Evolutionary conservation across 2,888 invertebrate genomes (phyloP).

Genomic region (Campoletis raptor): DNA sequence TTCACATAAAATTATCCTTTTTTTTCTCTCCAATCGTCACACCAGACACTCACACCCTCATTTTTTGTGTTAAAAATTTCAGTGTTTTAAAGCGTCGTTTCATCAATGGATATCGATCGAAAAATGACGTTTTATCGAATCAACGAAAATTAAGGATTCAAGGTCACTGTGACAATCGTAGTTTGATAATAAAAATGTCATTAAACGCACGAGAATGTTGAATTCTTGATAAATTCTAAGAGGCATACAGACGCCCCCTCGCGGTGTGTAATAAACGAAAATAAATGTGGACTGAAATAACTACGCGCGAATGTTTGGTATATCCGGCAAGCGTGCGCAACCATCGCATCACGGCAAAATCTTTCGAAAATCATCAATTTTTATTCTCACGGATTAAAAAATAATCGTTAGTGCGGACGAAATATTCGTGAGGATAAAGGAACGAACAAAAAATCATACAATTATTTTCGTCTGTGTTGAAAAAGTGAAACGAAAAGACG

Average conservation of each 20-base stretch:
- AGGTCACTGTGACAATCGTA: background rate
- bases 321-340: slow-evolving; percentile 18
- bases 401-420: background rate
- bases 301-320: slow-evolving; percentile 46
- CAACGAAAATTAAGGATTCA: background rate
- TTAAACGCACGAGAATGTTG: slow-evolving; percentile 5
- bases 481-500: background rate
- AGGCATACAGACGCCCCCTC: background rate
- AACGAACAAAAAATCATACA: background rate
- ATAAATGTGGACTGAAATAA: slow-evolving; percentile 65
- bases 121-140: background rate
- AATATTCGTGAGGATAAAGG: background rate
- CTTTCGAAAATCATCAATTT: slow-evolving; percentile 33
- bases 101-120: background rate
- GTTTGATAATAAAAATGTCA: background rate
- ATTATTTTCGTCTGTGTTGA: background rate
- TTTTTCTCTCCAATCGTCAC: background rate
- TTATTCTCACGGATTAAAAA: background rate
- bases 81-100: background rate
- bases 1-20: slow-evolving; percentile 10
- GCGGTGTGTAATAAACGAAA: slow-evolving; percentile 55
- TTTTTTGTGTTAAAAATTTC: background rate
- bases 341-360: slow-evolving; percentile 18
- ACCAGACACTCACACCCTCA: background rate
- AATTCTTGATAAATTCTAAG: slow-evolving; percentile 24